These are phyloP conservation scores for Aphelocoma californica DNA, from an alignment of 2,797 vertebrate genomes.

Conservation along the genomic window DNA sequence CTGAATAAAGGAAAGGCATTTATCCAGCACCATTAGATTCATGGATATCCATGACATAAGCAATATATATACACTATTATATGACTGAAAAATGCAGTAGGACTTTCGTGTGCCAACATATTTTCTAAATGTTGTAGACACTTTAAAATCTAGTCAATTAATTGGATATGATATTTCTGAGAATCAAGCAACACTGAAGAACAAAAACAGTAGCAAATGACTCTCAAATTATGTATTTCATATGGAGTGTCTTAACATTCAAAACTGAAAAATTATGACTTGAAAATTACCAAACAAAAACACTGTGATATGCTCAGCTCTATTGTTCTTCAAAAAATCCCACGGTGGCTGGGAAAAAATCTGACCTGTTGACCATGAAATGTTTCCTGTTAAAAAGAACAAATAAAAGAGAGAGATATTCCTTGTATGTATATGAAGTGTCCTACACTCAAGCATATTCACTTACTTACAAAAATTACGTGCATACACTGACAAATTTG, in stretches of 20 bases:
- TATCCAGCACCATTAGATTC: neutral
- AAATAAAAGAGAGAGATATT: neutral
- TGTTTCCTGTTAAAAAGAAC: slow-evolving; percentile 78
- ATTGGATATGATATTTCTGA: neutral
- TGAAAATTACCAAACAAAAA: slow-evolving; percentile 72
- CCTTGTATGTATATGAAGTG: neutral
- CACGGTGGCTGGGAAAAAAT: slow-evolving; percentile 83
- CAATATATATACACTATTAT: neutral
- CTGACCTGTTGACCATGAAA: slow-evolving; percentile 84
- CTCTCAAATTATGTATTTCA: neutral
- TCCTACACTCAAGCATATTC: neutral
- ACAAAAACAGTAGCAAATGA: neutral
- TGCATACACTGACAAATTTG: neutral
- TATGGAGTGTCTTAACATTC: neutral
- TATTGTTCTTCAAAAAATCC: slow-evolving; percentile 88
- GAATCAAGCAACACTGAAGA: neutral
- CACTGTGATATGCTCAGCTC: slow-evolving; percentile 82
- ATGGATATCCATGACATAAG: neutral
- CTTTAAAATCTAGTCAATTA: neutral
- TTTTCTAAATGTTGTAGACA: neutral
- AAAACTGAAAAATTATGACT: neutral
- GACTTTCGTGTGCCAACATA: neutral
- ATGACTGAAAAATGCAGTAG: neutral
- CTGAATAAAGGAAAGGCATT: neutral
- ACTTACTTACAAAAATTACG: neutral